phyloP scores from a whole-genome alignment of 2,113 vertebrate species.

The Trinectes maculatus region DNA sequence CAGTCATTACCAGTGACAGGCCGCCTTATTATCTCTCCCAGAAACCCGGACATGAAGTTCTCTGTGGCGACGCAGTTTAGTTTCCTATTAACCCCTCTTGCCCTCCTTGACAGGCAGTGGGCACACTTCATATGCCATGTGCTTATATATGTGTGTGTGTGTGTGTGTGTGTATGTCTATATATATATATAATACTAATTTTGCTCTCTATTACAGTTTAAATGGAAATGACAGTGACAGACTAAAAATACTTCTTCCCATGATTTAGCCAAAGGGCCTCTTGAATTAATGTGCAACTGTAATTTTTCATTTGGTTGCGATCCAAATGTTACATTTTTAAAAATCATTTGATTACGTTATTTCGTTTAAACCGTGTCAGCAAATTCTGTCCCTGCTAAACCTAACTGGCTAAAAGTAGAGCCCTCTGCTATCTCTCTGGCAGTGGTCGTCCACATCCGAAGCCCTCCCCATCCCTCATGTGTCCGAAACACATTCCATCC shows the following conservation, averaged over 20 bases:
- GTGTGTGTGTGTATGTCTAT: too few species aligned
- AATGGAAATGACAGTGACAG: too few species aligned
- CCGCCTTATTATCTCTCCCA: constrained; percentile 51
- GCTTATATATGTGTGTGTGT: too few species aligned
- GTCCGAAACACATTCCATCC: constrained; percentile 64
- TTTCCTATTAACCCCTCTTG: constrained; percentile 69
- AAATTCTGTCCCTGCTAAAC: constrained; percentile 16
- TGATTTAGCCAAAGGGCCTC: neutral
- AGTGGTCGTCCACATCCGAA: neutral
- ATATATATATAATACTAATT: too few species aligned
- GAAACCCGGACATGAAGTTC: constrained; percentile 48
- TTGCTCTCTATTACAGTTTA: neutral
- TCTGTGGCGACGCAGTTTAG: constrained; percentile 50
- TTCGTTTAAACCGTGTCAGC: neutral
- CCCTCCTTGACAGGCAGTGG: constrained; percentile 51
- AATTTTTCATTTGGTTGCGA: too few species aligned
- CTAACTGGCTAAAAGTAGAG: constrained; percentile 22
- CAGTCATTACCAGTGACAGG: constrained; percentile 53
- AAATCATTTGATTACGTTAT: neutral
- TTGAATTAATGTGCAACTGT: neutral
- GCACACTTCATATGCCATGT: constrained; percentile 58
- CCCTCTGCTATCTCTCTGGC: constrained; percentile 18
- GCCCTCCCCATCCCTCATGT: constrained; percentile 47
- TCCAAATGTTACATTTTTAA: neutral
- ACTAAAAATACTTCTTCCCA: neutral